Conservation (phyloP, 2,113 vertebrate species). For the Microcebus ravelobensis region DNA sequence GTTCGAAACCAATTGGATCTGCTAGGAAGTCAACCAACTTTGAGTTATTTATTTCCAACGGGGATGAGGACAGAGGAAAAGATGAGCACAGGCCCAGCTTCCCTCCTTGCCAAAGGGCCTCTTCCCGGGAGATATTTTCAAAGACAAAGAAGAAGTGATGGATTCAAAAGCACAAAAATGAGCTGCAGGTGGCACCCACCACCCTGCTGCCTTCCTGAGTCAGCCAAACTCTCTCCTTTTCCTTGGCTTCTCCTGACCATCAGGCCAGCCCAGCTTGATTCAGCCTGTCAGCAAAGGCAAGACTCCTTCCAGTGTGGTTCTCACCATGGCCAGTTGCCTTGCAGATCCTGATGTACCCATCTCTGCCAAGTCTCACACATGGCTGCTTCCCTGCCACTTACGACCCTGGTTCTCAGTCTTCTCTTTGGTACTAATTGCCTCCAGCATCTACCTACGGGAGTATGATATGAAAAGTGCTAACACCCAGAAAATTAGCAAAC, state of each 20-base stretch:
- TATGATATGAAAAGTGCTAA: not conserved
- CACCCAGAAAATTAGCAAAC: not conserved
- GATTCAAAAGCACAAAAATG: not conserved
- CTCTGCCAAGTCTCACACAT: not conserved
- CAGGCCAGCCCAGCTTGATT: not conserved
- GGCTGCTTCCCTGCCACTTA: not conserved
- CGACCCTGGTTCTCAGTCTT: not conserved
- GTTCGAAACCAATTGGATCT: conserved; percentile 49
- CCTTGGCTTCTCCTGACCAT: not conserved
- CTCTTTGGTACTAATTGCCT: not conserved
- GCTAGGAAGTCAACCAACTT: conserved; percentile 42
- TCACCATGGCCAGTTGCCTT: not conserved
- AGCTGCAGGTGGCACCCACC: not conserved
- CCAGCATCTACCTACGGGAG: not conserved
- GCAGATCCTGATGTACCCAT: not conserved
- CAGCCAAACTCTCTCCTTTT: not conserved
- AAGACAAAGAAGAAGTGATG: conserved; percentile 43
- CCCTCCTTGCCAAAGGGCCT: conserved; percentile 16
- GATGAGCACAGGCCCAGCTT: conserved; percentile 7
- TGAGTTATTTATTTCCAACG: conserved; percentile 64
- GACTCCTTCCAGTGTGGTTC: not conserved
- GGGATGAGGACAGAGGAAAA: conserved; percentile 9
- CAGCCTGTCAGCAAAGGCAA: not conserved
- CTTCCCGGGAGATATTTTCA: conserved; percentile 31
- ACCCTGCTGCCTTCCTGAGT: not conserved